Evolutionary conservation across 2,888 invertebrate species (phyloP).

Genomic region (Erebia epiphron): DNA sequence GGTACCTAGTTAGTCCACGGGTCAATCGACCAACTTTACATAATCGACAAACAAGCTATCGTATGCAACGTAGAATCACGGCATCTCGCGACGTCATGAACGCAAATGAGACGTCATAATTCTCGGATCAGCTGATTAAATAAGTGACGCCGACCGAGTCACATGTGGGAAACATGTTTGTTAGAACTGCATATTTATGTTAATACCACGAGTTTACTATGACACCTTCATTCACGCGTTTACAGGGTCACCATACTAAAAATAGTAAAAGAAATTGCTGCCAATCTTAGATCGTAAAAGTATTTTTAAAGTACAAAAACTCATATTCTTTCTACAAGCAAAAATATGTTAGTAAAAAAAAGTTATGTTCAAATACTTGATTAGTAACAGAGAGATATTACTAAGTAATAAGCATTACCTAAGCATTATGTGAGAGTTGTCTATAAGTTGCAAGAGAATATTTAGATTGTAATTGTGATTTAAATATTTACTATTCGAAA

Average conservation of each 20-base stretch:
- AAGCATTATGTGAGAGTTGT: no score
- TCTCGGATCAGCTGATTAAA: slow-evolving; percentile 19
- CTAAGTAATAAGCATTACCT: no score
- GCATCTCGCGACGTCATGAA: slow-evolving; percentile 2
- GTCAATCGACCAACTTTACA: neutral
- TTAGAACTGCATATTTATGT: slow-evolving; percentile 12
- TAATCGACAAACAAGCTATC: neutral
- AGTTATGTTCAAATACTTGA: no score
- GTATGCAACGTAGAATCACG: neutral
- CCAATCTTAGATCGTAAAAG: neutral
- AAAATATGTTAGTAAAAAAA: neutral
- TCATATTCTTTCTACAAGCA: no score
- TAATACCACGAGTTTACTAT: neutral
- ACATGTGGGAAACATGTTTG: slow-evolving; percentile 3
- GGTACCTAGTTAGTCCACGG: neutral
- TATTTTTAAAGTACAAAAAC: neutral
- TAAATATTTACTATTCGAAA: no score
- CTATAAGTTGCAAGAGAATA: no score
- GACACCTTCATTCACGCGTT: neutral
- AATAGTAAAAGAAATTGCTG: neutral
- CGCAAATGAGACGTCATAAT: slow-evolving; percentile 4
- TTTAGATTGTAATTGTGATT: no score
- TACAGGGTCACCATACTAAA: slow-evolving; percentile 4
- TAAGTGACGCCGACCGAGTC: slow-evolving; percentile 14
- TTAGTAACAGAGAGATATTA: no score